Conservation (phyloP, 2,797 vertebrate genomes). For the Lacerta bilineata region DNA sequence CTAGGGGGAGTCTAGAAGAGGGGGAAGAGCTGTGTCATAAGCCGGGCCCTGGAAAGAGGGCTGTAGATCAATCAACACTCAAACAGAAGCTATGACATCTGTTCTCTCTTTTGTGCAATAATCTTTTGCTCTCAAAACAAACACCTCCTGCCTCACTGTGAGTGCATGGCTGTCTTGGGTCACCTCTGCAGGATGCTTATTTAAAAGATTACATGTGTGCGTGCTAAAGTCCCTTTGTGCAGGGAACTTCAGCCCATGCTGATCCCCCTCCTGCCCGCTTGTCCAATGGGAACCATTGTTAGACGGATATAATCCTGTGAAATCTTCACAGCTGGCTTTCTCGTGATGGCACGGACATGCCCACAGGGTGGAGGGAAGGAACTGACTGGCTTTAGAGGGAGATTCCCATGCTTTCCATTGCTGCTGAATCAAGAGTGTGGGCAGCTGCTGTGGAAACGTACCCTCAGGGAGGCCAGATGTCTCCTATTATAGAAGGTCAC, state of each 20-base stretch:
- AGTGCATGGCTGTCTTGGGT: neutral
- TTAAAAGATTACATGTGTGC: neutral
- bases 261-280: neutral
- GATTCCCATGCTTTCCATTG: neutral
- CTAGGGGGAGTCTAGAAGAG: too few relatives aligned
- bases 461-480: constrained; percentile 12
- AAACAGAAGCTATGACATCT: neutral
- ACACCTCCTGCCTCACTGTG: neutral
- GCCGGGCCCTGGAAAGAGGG: too few relatives aligned
- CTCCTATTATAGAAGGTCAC: constrained; percentile 4
- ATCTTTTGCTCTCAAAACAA: too few relatives aligned
- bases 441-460: neutral
- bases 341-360: neutral
- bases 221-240: neutral
- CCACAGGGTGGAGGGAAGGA: neutral
- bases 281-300: neutral
- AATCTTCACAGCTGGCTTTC: neutral
- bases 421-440: neutral
- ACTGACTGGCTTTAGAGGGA: neutral
- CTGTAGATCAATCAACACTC: too few relatives aligned
- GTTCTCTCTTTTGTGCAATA: neutral
- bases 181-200: neutral
- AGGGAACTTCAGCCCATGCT: neutral
- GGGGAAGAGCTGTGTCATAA: too few relatives aligned
- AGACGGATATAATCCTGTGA: neutral